These are phyloP conservation scores for Suricata suricatta DNA, from an alignment of 2,113 vertebrate species.

Conservation along the genomic window DNA sequence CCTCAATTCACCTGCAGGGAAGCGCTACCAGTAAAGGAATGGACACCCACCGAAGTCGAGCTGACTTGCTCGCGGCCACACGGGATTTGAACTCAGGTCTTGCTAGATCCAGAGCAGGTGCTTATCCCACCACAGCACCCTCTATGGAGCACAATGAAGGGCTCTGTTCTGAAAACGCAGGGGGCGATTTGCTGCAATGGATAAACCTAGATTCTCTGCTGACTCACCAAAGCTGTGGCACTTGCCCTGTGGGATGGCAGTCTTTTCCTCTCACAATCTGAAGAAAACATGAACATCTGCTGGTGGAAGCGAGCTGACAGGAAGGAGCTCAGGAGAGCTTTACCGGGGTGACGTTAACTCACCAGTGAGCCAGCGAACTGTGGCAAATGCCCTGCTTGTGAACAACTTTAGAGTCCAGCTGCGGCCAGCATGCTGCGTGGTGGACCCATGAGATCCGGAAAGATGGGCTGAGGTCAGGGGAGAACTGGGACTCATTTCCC, in stretches of 20 bases:
- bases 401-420: not conserved
- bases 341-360: not conserved
- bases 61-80: not conserved
- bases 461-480: not conserved
- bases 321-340: not conserved
- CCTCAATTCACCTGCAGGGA: not conserved
- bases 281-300: not conserved
- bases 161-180: not conserved
- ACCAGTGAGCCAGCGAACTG: not conserved
- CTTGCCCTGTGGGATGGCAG: not conserved
- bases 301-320: not conserved
- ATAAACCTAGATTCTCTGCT: not conserved
- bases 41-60: not conserved
- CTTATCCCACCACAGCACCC: not conserved
- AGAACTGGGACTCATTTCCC: not conserved
- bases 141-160: not conserved
- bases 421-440: not conserved
- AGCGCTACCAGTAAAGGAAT: no score
- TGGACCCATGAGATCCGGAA: not conserved
- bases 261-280: not conserved
- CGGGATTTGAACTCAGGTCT: not conserved
- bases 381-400: not conserved
- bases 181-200: not conserved
- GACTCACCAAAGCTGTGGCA: not conserved
- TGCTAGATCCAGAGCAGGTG: not conserved